These are phyloP conservation scores for Melanotus villosus DNA, from an alignment of 2,888 invertebrate species.

Conservation along the genomic window DNA sequence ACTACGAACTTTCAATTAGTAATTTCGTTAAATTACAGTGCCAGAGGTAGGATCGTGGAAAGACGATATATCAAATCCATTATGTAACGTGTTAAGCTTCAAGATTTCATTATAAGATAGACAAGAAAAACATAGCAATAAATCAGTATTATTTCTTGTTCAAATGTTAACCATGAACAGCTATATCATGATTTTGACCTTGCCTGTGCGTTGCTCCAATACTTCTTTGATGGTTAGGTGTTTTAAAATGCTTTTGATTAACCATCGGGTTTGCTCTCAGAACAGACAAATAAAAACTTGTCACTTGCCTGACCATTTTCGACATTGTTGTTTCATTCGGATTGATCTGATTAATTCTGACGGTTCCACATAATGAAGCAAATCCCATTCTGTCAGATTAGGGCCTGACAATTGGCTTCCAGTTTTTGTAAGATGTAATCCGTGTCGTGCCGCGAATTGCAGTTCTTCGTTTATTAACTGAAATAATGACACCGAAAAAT, in stretches of 20 bases:
- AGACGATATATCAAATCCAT: too few species aligned
- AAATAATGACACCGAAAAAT: background rate
- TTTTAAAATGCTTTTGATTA: slow-evolving; percentile 18
- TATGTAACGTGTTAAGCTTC: too few species aligned
- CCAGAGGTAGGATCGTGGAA: too few species aligned
- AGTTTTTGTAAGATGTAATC: slow-evolving; percentile 13
- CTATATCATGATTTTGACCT: slow-evolving; percentile 31
- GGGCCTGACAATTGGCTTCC: background rate
- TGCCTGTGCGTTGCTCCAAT: slow-evolving; percentile 7
- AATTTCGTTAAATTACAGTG: too few species aligned
- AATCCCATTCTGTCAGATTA: slow-evolving; percentile 12
- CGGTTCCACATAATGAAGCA: slow-evolving; percentile 12
- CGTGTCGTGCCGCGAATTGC: slow-evolving; percentile 8
- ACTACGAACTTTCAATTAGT: too few species aligned
- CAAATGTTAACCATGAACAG: too few species aligned
- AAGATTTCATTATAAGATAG: too few species aligned
- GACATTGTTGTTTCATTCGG: slow-evolving; percentile 12
- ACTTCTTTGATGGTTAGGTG: slow-evolving; percentile 1
- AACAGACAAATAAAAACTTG: slow-evolving; percentile 20
- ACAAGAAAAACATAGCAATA: too few species aligned
- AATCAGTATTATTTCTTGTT: too few species aligned
- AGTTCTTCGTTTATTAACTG: background rate
- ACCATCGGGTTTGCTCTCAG: slow-evolving; percentile 7
- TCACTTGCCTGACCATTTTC: slow-evolving; percentile 13
- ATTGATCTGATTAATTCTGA: slow-evolving; percentile 21